Evolutionary conservation across 2,113 vertebrate species (phyloP), one percentile per base, ranked within the genome.

Genomic region (Actenoides lindsayi): DNA sequence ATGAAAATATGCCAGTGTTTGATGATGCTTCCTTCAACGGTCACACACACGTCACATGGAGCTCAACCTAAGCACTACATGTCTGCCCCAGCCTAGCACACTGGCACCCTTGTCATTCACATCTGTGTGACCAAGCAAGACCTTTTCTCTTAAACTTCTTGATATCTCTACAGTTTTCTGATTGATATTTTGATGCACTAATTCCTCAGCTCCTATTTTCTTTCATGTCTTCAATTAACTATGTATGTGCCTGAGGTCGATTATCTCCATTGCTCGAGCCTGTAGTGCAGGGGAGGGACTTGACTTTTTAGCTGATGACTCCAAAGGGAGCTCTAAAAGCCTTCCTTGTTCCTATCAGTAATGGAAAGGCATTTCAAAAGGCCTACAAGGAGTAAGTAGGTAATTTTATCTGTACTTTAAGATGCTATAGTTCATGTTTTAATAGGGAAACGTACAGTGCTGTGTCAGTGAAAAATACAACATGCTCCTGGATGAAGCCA

Each of bases 161-260:
- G 4, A 28, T 89, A 89, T 88, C 27, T 71, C 19, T 76, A 62
- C 44, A 69, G 12, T 33, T 73, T 92, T 93, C 44, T 80, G 18
- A 19, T 12, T 1, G 0, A 31, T 76, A 73, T 42, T 81, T 85
- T 83, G 28, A 46, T 83, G 65, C 16, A 64, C 69, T 73, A 23
- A 63, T n/a, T 35, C 17, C 31, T 68, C 31, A 48, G 31, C 42
- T 46, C 44, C 42, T 68, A n/a, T 50, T 69, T 69, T 50, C 46
- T 90, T 28, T 70, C 27, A 56, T 17, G 4, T 84, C 20, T 87
- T 92, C 9, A 4, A 19, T 79, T 46, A 71, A 16, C 9, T 59
- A 31, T 0, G 0, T 31, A 27, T 6, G 9, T 54, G 3, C 10
- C 57, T 73, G 53, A 86, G 19, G n/a, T 41, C 30, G 30, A 14